phyloP scores from a whole-genome alignment of 2,113 vertebrate genomes.

The Chrysemys picta region DNA sequence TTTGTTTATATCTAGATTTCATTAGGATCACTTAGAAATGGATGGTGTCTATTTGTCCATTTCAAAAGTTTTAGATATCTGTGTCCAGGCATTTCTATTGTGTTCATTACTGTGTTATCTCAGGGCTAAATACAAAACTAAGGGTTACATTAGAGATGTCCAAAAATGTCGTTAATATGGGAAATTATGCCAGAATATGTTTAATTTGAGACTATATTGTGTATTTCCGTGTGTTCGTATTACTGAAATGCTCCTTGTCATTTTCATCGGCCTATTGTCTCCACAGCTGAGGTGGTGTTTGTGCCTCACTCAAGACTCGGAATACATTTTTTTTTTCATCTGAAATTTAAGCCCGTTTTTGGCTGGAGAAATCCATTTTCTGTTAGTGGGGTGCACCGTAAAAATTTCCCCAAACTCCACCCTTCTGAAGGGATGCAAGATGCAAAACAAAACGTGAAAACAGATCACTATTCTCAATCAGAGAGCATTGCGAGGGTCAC shows the following conservation, averaged over 20 bases:
- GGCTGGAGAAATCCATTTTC: neutral
- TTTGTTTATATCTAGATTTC: neutral
- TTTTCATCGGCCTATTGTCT: neutral
- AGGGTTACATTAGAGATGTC: neutral
- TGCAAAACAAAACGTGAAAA: neutral
- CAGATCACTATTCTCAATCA: neutral
- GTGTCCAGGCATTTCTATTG: neutral
- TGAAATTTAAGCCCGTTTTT: neutral
- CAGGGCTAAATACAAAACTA: neutral
- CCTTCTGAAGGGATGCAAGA: neutral
- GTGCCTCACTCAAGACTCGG: neutral
- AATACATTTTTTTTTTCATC: neutral
- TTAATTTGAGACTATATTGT: neutral
- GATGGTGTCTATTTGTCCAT: neutral
- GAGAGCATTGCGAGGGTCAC: neutral
- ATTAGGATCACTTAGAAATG: neutral
- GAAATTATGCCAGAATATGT: neutral
- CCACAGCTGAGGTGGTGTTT: neutral
- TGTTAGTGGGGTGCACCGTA: too few species aligned
- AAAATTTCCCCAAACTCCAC: neutral
- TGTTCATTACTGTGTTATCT: neutral
- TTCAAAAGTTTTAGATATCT: neutral
- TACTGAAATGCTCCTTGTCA: neutral
- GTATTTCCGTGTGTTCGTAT: neutral
- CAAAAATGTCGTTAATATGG: neutral